A percentile compares a stretch with the other conserved stretches of the same genome.
These are phyloP conservation scores for Sphecodes monilicornis DNA, from an alignment of 2,888 invertebrate genomes.

Conservation along the genomic window DNA sequence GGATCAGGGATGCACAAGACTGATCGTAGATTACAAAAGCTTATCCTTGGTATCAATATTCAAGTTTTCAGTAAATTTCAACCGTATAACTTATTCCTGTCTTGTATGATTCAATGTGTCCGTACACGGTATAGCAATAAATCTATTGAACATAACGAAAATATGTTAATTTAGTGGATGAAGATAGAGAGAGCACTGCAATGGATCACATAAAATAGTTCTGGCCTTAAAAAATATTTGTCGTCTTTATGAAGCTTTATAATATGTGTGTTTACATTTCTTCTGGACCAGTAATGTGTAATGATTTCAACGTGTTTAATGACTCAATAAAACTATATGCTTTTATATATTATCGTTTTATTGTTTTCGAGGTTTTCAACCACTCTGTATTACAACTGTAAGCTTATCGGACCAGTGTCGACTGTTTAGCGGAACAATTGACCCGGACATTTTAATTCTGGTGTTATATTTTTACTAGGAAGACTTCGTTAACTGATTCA, in stretches of 20 bases:
- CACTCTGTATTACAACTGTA: background rate
- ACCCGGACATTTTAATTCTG: too few relatives aligned
- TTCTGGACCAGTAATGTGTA: slow-evolving; percentile 36
- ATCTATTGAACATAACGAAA: slow-evolving; percentile 36
- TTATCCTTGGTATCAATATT: slow-evolving; percentile 45
- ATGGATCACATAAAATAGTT: background rate
- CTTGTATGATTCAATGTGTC: slow-evolving; percentile 36
- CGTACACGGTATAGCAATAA: background rate
- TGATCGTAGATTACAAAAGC: slow-evolving; percentile 44
- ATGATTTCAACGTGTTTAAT: slow-evolving; percentile 29
- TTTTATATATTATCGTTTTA: slow-evolving; percentile 32
- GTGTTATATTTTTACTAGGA: too few relatives aligned
- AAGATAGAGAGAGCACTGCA: background rate
- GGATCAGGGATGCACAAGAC: slow-evolving; percentile 56
- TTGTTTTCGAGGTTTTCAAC: background rate
- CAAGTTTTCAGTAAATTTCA: slow-evolving; percentile 28
- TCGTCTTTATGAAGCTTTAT: slow-evolving; percentile 28
- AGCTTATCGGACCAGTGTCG: background rate
- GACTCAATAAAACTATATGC: slow-evolving; percentile 35
- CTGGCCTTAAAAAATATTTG: background rate
- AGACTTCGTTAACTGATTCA: too few relatives aligned
- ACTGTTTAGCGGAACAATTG: too few relatives aligned
- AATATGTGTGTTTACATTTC: slow-evolving; percentile 34
- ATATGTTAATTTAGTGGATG: background rate
- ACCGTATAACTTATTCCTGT: slow-evolving; percentile 35